These are phyloP conservation scores for Dendrophyllia cribrosa DNA, from an alignment of 64 coral and sea anemone genomes.

Conservation along the genomic window DNA sequence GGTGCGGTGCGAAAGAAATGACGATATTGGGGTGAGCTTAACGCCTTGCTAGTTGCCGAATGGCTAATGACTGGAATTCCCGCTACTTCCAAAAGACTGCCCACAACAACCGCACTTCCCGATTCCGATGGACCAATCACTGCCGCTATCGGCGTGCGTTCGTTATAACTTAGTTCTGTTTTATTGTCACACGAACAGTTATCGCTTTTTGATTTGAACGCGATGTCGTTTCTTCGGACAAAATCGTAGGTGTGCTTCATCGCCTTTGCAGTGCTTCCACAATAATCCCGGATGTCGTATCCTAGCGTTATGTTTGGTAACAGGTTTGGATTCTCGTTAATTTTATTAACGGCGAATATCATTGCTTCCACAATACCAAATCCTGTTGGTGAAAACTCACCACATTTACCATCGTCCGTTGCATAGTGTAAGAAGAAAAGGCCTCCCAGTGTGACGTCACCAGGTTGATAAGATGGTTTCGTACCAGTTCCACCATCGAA, in stretches of 20 bases:
- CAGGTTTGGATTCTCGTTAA: conserved; percentile 47
- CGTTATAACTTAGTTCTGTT: not conserved
- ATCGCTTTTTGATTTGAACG: not conserved
- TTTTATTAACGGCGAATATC: conserved; percentile 72
- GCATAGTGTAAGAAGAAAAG: conserved; percentile 58
- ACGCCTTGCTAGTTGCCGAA: conserved; percentile 61
- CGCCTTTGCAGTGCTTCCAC: conserved; percentile 33
- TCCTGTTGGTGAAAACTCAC: conserved; percentile 36
- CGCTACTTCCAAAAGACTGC: conserved; percentile 17
- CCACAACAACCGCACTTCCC: conserved; percentile 23
- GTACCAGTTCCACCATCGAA: not conserved
- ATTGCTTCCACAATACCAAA: conserved; percentile 72
- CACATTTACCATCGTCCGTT: conserved; percentile 50
- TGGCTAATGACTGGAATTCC: conserved; percentile 46
- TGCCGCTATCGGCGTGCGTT: conserved; percentile 22
- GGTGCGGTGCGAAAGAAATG: conserved; percentile 60
- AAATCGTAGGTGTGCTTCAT: conserved; percentile 44
- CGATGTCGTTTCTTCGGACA: conserved; percentile 6
- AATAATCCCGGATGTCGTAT: conserved; percentile 63
- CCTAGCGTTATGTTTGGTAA: conserved; percentile 50
- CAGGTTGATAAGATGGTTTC: not conserved
- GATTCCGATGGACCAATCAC: conserved; percentile 51
- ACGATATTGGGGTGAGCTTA: conserved; percentile 40
- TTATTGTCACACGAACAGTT: not conserved
- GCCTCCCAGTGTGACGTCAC: conserved; percentile 70